phyloP scores from a whole-genome alignment of 2,888 invertebrate genomes.

The Sisyra terminalis region DNA sequence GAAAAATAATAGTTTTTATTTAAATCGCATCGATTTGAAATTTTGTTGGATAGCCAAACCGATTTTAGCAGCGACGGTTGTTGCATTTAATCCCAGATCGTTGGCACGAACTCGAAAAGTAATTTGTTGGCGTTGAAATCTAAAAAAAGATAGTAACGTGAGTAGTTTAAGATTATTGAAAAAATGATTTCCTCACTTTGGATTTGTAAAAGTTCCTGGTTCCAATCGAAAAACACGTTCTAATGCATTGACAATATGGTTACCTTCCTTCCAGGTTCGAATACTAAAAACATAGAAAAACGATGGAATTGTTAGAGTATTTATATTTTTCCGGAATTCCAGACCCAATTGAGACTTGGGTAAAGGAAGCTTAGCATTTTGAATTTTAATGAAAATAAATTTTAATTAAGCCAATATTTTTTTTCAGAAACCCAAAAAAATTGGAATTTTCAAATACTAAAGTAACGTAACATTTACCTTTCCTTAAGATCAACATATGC shows the following conservation, averaged over 20 bases:
- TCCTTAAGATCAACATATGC: conserved; percentile 64
- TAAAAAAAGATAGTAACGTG: conserved; percentile 22
- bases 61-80: conserved; percentile 45
- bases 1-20: conserved; percentile 18
- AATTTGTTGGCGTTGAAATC: conserved; percentile 61
- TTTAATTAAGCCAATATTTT: too few species aligned
- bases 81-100: conserved; percentile 44
- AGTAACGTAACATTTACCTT: conserved; percentile 32
- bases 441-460: too few species aligned
- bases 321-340: too few species aligned
- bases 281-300: conserved; percentile 29
- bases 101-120: conserved; percentile 57
- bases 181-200: conserved; percentile 31
- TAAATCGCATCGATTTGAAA: background rate
- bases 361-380: too few species aligned
- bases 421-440: too few species aligned
- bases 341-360: too few species aligned
- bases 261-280: conserved; percentile 55
- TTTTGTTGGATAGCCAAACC: conserved; percentile 31
- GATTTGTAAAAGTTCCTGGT: conserved; percentile 41
- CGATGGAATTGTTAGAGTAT: too few species aligned
- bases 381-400: too few species aligned
- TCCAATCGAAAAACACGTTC: conserved; percentile 53
- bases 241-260: conserved; percentile 49
- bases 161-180: conserved; percentile 2